Evolutionary conservation across 2,888 invertebrate genomes (phyloP).

Genomic region (Empis livida): DNA sequence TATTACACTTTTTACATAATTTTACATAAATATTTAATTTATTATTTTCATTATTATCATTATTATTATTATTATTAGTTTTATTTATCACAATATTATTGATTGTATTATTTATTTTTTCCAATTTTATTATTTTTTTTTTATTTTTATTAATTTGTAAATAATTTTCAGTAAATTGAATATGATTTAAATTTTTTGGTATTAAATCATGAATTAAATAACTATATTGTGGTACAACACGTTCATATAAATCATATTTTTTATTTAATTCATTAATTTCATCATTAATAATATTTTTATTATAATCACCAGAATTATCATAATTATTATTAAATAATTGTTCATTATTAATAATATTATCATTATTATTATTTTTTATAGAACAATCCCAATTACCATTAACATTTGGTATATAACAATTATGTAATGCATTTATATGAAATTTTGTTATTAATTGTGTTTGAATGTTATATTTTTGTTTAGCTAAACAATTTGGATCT

Average conservation of each 20-base stretch:
- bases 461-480: slow-evolving; percentile 23
- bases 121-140: no score
- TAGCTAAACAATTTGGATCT: slow-evolving; percentile 29
- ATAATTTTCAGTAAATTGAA: slow-evolving; percentile 15
- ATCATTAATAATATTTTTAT: slow-evolving; percentile 1
- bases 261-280: slow-evolving; percentile 10
- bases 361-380: not conserved
- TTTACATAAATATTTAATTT: not conserved
- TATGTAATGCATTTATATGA: slow-evolving; percentile 43
- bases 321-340: not conserved
- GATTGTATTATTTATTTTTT: no score
- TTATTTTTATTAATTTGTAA: slow-evolving; percentile 8
- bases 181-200: slow-evolving; percentile 25
- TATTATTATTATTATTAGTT: slow-evolving; percentile 16
- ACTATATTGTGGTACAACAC: slow-evolving; percentile 32
- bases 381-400: slow-evolving; percentile 42
- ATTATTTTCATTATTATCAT: not conserved
- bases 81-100: slow-evolving; percentile 3
- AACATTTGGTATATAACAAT: slow-evolving; percentile 42
- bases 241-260: slow-evolving; percentile 11
- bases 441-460: slow-evolving; percentile 32
- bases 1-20: not conserved
- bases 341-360: not conserved
- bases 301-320: not conserved
- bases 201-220: slow-evolving; percentile 26